These are phyloP conservation scores for Bimastos eiseni DNA, from an alignment of 2,888 invertebrate species.

Conservation along the genomic window DNA sequence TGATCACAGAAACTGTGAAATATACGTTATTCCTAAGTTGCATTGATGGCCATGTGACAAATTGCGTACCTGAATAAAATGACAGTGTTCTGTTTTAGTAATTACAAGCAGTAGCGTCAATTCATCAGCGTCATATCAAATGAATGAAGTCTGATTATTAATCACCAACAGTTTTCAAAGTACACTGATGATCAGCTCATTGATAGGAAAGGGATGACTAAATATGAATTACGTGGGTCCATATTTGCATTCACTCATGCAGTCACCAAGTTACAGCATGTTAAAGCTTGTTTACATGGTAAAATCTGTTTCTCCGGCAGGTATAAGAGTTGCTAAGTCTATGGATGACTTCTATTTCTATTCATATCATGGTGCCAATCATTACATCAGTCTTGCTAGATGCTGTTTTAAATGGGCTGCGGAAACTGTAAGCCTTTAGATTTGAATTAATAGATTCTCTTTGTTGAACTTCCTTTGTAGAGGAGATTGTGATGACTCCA, in stretches of 20 bases:
- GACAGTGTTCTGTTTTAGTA: background rate
- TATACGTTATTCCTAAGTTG: background rate
- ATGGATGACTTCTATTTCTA: background rate
- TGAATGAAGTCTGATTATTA: background rate
- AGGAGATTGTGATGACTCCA: conserved; percentile 92
- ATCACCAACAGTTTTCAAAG: no score
- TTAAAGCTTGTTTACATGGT: no score
- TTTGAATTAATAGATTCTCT: background rate
- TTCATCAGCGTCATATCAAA: background rate
- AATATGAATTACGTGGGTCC: no score
- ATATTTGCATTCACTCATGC: no score
- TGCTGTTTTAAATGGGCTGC: background rate
- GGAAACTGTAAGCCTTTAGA: background rate
- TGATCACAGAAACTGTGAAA: background rate
- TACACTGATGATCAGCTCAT: no score
- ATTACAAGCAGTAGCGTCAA: background rate
- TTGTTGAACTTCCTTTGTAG: background rate
- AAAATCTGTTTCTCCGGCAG: no score
- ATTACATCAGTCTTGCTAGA: background rate
- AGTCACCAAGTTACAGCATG: no score
- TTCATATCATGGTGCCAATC: background rate
- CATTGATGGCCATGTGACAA: background rate
- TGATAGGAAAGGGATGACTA: no score
- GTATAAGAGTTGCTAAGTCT: no score
- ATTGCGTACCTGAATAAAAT: background rate